phyloP scores from a whole-genome alignment of 2,113 vertebrate species.

The Sphyrna mokarran region DNA sequence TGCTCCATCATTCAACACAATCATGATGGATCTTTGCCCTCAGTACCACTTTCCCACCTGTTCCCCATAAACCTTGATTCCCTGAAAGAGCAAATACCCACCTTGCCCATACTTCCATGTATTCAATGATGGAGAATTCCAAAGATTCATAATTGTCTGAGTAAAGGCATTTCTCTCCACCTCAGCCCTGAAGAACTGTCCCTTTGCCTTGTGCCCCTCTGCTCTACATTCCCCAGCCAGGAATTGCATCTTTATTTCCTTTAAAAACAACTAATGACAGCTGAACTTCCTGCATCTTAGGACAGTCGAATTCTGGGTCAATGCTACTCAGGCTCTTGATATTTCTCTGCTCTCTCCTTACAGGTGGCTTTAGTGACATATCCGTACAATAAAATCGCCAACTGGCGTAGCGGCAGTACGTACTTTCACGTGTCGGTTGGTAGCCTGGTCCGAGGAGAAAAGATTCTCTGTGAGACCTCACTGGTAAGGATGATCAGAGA shows the following conservation, averaged over 20 bases:
- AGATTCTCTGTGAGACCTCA: conserved; percentile 90
- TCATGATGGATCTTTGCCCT: background rate
- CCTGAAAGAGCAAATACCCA: background rate
- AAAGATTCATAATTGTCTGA: too few species aligned
- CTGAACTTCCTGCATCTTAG: background rate
- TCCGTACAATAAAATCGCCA: conserved; percentile 83
- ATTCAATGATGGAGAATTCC: too few species aligned
- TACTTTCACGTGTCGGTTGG: conserved; percentile 94
- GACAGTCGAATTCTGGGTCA: background rate
- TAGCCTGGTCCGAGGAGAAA: conserved; percentile 73
- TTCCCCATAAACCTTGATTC: background rate
- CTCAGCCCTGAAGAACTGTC: too few species aligned
- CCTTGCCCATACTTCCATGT: too few species aligned
- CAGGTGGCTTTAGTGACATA: conserved; percentile 78
- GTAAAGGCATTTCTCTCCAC: too few species aligned
- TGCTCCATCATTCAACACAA: background rate
- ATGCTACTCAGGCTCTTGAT: background rate
- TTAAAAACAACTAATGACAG: too few species aligned
- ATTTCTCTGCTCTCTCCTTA: background rate
- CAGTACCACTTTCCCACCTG: too few species aligned
- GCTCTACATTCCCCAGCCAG: too few species aligned
- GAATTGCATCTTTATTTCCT: background rate
- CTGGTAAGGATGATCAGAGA: conserved; percentile 66
- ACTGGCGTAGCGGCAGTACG: conserved; percentile 93
- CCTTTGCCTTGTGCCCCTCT: too few species aligned